A percentile compares a stretch with the other conserved stretches of the same genome.
These are phyloP conservation scores for Himalopsyche phryganea DNA, from an alignment of 1,140 invertebrate species.

Conservation along the genomic window DNA sequence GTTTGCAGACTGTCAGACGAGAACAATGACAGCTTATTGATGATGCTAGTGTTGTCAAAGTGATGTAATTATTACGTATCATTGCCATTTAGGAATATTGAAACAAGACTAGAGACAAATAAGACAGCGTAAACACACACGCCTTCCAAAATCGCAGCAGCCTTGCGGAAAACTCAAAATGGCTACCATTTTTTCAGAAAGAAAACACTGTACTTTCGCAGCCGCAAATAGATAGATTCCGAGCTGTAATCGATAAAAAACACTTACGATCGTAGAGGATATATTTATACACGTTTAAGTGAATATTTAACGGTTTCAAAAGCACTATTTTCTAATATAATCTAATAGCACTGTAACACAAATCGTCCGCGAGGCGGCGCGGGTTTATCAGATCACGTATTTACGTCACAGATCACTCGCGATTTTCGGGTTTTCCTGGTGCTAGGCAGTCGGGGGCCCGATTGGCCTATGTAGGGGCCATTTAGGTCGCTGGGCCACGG, in stretches of 20 bases:
- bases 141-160: slow-evolving; percentile 7
- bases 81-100: neutral
- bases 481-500: slow-evolving; percentile 7
- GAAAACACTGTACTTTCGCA: slow-evolving; percentile 17
- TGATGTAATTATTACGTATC: too few relatives aligned
- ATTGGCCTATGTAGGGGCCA: slow-evolving; percentile 37
- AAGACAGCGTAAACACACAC: slow-evolving; percentile 1
- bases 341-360: too few relatives aligned
- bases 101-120: neutral
- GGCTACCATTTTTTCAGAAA: slow-evolving; percentile 21
- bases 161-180: slow-evolving; percentile 22
- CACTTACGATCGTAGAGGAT: too few relatives aligned
- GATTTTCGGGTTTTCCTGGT: slow-evolving; percentile 1
- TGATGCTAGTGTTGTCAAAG: too few relatives aligned
- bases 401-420: slow-evolving; percentile 14
- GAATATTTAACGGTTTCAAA: too few relatives aligned
- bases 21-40: too few relatives aligned
- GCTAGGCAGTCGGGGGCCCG: neutral
- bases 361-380: slow-evolving; percentile 24
- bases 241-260: neutral
- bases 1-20: neutral
- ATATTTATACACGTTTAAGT: too few relatives aligned
- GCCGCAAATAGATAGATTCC: neutral
- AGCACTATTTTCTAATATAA: too few relatives aligned
- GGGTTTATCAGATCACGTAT: slow-evolving; percentile 18